phyloP scores from a whole-genome alignment of 2,888 invertebrate genomes.

The Petrolisthes cinctipes region DNA sequence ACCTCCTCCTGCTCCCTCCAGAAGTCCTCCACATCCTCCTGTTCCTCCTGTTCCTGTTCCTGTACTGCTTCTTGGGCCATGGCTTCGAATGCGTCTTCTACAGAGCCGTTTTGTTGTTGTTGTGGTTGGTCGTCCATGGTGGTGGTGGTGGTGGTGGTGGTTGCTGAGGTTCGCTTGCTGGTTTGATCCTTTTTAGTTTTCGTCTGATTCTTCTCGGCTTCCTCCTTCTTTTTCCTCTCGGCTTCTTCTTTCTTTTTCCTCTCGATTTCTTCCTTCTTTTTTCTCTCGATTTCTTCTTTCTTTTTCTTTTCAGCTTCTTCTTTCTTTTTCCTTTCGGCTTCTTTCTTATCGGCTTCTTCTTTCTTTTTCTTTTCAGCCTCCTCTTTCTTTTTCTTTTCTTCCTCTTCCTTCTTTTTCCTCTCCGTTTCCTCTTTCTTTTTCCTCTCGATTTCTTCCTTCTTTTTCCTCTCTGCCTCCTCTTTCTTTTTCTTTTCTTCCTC shows the following conservation, averaged over 20 bases:
- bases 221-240: background rate
- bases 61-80: constrained; percentile 23
- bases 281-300: background rate
- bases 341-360: background rate
- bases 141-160: background rate
- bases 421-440: background rate
- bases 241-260: background rate
- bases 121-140: constrained; percentile 29
- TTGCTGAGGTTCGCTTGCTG: no score
- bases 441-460: background rate
- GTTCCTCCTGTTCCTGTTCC: constrained; percentile 23
- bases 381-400: background rate
- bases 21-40: constrained; percentile 19
- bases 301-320: background rate
- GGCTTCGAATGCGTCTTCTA: constrained; percentile 42
- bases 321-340: no score
- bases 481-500: background rate
- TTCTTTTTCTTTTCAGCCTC: background rate
- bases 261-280: background rate
- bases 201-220: background rate
- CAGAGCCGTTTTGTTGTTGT: constrained; percentile 10
- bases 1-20: constrained; percentile 20
- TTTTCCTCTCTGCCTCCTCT: background rate
- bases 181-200: background rate
- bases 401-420: background rate